Evolutionary conservation across 2,797 vertebrate genomes (phyloP), one percentile per base, ranked within the genome.

Genomic region (Silurus aristotelis): DNA sequence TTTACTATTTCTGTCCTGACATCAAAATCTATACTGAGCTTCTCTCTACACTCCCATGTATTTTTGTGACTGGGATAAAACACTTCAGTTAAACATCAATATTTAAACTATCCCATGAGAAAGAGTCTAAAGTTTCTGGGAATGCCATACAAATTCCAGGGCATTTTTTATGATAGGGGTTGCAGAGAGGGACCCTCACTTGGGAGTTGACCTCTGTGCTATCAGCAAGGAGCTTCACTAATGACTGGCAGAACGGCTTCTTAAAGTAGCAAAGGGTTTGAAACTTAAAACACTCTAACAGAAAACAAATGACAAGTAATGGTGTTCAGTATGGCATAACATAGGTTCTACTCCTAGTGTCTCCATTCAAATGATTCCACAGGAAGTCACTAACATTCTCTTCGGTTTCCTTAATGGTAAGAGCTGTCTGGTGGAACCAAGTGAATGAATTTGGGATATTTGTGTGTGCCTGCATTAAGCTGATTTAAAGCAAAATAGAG

Each of bases 121-220:
- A 88, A 89, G 91, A 89, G 70, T 89, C 80, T 88, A 78, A 88
- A 87, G 89, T 91, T 92, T 88, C 87, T 82, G 91, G 89, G 90
- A 95, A 95, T 94, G 87, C 89, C 88, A 87, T 91, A 86, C 87
- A 89, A 93, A 95, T 94, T 94, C 93, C 91, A 93, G 90, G 86
- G 80, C 68, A 86, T 91, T 87, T 55, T 95, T 95, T 94, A 94
- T 92, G 91, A 93, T 89, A 83, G 86, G 84, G 87, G 87, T 92
- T 92, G 87, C 90, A 86, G 89, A 89, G 84, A 86, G 88, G 88
- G 91, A 91, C 86, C 90, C 91, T 90, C 89, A 89, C 90, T 85
- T 87, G 93, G 93, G 93, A 93, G 92, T 82, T 92, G 93, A 95
- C 92, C 93, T 92, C 87, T 88, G 84, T 73, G 68, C 88, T 92